These are phyloP conservation scores for Lithophane leautieri DNA, from an alignment of 2,888 invertebrate genomes.

Conservation along the genomic window DNA sequence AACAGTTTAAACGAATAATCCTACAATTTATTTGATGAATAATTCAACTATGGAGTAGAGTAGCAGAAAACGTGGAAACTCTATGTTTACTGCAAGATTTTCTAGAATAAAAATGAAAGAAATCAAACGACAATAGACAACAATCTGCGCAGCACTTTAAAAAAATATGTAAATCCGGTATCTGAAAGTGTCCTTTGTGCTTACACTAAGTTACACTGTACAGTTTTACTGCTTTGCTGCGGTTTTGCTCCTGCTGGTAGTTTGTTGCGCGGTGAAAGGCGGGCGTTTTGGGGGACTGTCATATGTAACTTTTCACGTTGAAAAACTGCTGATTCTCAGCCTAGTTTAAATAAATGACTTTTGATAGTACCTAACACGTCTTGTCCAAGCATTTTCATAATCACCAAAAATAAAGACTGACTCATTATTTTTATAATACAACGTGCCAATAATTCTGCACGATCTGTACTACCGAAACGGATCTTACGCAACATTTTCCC, in stretches of 20 bases:
- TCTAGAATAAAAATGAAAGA: background rate
- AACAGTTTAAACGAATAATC: too few species aligned
- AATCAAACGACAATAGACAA: background rate
- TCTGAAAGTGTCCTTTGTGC: background rate
- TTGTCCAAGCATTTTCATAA: constrained; percentile 5
- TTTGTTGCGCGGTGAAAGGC: background rate
- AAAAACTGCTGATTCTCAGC: background rate
- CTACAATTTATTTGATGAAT: background rate
- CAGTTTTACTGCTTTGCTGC: background rate
- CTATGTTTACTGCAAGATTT: background rate
- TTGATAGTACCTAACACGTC: background rate
- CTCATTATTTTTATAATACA: constrained; percentile 28
- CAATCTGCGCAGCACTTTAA: background rate
- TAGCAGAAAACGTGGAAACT: background rate
- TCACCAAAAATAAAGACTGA: constrained; percentile 25
- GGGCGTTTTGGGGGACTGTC: background rate
- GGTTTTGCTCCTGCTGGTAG: background rate
- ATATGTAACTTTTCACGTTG: background rate
- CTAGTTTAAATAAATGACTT: background rate
- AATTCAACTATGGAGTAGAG: background rate
- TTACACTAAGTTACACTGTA: background rate
- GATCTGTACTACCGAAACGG: constrained; percentile 60
- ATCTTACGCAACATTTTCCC: constrained; percentile 70
- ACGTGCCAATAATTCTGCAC: constrained; percentile 45
- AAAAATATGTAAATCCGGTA: background rate